These are phyloP conservation scores for Mycteria americana DNA, from an alignment of 2,797 vertebrate genomes.

Conservation along the genomic window DNA sequence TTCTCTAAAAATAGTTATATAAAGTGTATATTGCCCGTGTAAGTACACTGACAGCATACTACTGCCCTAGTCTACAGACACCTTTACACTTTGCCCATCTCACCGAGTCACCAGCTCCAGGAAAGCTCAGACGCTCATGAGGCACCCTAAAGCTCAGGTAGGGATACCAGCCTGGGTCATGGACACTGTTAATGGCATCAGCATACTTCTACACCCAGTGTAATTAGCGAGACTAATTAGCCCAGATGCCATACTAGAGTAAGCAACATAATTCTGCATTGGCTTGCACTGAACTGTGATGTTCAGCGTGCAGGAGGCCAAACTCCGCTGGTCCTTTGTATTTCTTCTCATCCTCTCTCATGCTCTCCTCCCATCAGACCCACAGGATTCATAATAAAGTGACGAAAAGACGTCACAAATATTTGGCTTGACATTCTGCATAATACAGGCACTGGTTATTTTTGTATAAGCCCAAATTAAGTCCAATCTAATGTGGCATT, in stretches of 20 bases:
- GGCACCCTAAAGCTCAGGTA: neutral
- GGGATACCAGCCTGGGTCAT: neutral
- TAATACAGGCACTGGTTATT: neutral
- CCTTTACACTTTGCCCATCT: neutral
- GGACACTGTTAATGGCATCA: neutral
- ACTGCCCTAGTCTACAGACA: neutral
- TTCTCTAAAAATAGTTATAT: neutral
- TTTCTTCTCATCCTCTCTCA: neutral
- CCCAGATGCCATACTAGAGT: conserved; percentile 2
- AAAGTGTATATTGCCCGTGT: neutral
- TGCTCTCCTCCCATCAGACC: neutral
- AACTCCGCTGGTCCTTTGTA: neutral
- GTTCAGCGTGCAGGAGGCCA: neutral
- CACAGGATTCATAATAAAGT: neutral
- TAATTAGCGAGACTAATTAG: conserved; percentile 47
- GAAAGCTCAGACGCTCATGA: neutral
- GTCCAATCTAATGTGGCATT: neutral
- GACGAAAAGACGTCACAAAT: neutral
- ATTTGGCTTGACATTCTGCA: conserved; percentile 15
- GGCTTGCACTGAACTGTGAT: conserved; percentile 39
- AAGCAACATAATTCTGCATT: conserved; percentile 5
- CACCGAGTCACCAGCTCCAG: neutral
- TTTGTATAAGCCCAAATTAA: neutral
- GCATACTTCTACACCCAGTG: neutral
- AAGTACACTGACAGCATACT: neutral